phyloP scores from a whole-genome alignment of 2,888 invertebrate genomes.

The Piscicola geometra region DNA sequence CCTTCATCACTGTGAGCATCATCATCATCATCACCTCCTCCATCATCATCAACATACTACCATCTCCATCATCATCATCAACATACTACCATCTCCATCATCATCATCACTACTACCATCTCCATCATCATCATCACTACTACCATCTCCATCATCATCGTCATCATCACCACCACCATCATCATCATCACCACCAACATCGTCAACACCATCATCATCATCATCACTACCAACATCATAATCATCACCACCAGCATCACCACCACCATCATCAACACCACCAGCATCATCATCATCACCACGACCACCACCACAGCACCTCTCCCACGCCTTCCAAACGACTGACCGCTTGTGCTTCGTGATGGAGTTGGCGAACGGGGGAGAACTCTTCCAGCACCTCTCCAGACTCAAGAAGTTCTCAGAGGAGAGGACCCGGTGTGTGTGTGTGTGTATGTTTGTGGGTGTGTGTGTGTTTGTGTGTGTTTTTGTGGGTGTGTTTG shows the following conservation, averaged over 20 bases:
- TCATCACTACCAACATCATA: no score
- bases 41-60: neutral
- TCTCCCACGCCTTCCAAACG: constrained; percentile 98
- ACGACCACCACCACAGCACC: constrained; percentile 65
- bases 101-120: no score
- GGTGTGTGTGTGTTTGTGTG: no score
- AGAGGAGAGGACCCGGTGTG: neutral
- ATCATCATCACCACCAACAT: neutral
- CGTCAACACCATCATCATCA: no score
- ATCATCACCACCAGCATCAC: no score
- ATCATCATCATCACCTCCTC: neutral
- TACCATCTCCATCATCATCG: no score
- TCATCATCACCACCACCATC: constrained; percentile 44
- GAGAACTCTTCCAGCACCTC: constrained; percentile 96
- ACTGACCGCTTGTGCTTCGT: constrained; percentile 96
- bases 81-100: no score
- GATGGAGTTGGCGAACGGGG: constrained; percentile 98
- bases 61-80: no score
- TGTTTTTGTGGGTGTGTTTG: no score
- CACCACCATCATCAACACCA: neutral
- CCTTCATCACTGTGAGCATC: constrained; percentile 83
- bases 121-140: no score
- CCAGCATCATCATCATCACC: constrained; percentile 44
- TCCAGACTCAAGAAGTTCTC: constrained; percentile 58
- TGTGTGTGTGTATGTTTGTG: no score